Conservation (phyloP, 2,113 vertebrate genomes). For the Sinosuthora webbiana region DNA sequence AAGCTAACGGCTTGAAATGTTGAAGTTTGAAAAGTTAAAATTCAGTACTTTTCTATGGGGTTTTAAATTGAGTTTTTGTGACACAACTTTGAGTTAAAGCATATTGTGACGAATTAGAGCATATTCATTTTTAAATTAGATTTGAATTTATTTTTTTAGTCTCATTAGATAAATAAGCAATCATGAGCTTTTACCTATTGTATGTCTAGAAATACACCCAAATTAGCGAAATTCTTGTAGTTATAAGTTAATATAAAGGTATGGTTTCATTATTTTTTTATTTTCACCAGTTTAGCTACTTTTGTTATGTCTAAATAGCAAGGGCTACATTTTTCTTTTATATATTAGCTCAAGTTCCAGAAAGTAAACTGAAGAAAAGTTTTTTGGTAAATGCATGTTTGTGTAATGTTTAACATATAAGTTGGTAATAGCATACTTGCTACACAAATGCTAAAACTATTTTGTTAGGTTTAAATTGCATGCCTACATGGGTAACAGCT, state of each 20-base stretch:
- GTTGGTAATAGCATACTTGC: neutral
- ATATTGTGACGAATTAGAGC: neutral
- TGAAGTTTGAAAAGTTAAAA: neutral
- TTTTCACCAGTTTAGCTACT: neutral
- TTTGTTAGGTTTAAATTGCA: neutral
- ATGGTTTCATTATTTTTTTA: neutral
- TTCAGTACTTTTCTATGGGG: fast-evolving
- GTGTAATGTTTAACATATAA: neutral
- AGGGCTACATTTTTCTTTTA: neutral
- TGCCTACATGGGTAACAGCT: fast-evolving
- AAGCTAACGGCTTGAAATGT: neutral
- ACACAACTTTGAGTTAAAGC: neutral
- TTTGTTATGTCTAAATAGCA: neutral
- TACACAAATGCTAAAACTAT: neutral
- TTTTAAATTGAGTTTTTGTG: neutral
- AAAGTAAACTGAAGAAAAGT: neutral
- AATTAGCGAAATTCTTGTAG: neutral
- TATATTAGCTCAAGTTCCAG: neutral
- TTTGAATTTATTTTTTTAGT: neutral
- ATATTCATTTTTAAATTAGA: neutral
- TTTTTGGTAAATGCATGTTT: neutral
- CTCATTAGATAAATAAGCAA: neutral
- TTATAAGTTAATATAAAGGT: neutral
- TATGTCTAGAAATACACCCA: neutral
- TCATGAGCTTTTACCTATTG: neutral